Conservation (phyloP, 2,113 vertebrate genomes). For the Anas platyrhynchos region DNA sequence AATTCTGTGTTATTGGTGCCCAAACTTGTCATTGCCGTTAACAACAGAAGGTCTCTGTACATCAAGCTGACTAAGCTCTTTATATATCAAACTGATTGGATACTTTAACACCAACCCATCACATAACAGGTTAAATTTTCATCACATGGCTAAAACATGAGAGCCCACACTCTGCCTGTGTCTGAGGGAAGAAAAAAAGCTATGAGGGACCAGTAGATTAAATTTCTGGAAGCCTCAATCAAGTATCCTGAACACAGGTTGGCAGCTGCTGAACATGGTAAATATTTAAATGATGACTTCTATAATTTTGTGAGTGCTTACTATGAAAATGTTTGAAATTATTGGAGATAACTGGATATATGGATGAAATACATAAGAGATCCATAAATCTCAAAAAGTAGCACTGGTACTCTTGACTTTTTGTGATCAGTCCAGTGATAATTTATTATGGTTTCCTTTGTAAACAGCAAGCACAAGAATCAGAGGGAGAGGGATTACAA, state of each 20-base stretch:
- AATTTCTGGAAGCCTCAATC: not conserved
- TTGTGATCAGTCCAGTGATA: not conserved
- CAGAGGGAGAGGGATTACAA: not conserved
- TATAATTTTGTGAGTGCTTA: not conserved
- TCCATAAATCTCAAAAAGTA: not conserved
- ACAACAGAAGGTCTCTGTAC: not conserved
- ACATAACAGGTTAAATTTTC: not conserved
- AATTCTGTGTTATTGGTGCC: not conserved
- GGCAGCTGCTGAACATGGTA: not conserved
- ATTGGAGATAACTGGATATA: not conserved
- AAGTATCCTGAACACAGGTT: not conserved
- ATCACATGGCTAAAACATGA: not conserved
- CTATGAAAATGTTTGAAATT: not conserved
- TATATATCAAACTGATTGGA: not conserved
- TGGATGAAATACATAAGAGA: not conserved
- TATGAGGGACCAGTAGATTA: not conserved
- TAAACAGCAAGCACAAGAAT: constrained; percentile 1
- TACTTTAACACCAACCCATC: not conserved
- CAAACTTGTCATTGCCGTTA: not conserved
- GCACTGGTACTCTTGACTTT: not conserved
- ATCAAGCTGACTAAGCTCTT: not conserved
- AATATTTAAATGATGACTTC: not conserved
- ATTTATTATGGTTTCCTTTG: not conserved
- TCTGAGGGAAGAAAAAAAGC: not conserved
- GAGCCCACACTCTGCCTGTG: not conserved